Evolutionary conservation across 1,140 invertebrate genomes (phyloP).

Genomic region (Drosophila ambigua): DNA sequence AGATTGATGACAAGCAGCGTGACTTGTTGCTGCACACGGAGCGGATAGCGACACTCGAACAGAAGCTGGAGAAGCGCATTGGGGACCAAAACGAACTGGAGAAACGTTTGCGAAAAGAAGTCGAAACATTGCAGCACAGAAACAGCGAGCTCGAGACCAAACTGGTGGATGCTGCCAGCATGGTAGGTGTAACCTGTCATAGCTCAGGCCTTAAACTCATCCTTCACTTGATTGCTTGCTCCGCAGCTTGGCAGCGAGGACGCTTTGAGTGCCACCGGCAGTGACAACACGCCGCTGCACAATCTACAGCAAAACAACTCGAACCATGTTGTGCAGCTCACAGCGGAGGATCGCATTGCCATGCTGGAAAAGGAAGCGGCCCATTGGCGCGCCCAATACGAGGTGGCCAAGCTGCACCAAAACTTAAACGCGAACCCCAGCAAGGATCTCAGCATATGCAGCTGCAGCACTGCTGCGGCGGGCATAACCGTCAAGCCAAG

Average conservation of each 20-base stretch:
- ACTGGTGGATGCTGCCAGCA: constrained; percentile 80
- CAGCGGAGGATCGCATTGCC: constrained; percentile 71
- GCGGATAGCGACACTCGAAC: constrained; percentile 87
- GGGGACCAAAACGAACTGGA: constrained; percentile 85
- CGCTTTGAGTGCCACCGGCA: constrained; percentile 85
- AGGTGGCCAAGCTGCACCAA: constrained; percentile 85
- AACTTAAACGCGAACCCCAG: constrained; percentile 57
- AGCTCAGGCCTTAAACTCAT: neutral
- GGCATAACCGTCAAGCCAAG: constrained; percentile 61
- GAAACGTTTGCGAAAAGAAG: constrained; percentile 83
- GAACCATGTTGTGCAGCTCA: constrained; percentile 28
- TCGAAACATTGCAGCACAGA: constrained; percentile 85
- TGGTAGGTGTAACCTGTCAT: constrained; percentile 43
- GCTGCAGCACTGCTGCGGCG: constrained; percentile 74
- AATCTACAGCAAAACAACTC: constrained; percentile 41
- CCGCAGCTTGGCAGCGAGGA: constrained; percentile 86
- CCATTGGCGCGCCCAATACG: constrained; percentile 86
- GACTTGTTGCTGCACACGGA: constrained; percentile 88
- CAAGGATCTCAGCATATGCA: constrained; percentile 65
- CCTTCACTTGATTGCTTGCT: constrained; percentile 16
- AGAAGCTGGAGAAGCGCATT: constrained; percentile 87
- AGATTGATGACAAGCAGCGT: constrained; percentile 90
- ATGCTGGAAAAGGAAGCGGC: constrained; percentile 86
- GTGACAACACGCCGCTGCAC: constrained; percentile 77
- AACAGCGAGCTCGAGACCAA: constrained; percentile 84